Base-by-base conservation (phyloP, 2,888 invertebrate genomes). In the Sericinus montela region DNA sequence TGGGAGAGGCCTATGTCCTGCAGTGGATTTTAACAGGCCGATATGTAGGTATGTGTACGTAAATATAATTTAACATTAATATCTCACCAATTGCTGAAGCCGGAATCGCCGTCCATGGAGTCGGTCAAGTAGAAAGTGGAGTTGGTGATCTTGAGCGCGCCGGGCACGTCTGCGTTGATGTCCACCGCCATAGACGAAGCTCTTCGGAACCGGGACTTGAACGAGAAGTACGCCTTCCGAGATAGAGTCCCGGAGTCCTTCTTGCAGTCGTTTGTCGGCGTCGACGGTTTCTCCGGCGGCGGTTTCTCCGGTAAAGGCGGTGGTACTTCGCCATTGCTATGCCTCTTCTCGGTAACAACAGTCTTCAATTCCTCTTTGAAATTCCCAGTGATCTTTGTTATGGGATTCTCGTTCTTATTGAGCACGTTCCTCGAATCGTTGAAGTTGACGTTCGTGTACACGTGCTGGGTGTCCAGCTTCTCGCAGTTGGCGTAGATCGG, bases 101-200 rank as follows among this genome's bases (percentile, higher is more conserved):
- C 91, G 1, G 91, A 91, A 65, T 92, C 93, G 1, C 91, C 88
- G 60, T 93, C 92, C 60, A 91, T 91, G 0, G 92, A 90, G 56
- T 93, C 92, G 41, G 93, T 93, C 59, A 94, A 73, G 65, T 94
- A 94, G 72, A 94, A 94, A 0, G 93, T 94, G 41, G 94, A 94
- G 56, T 92, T 91, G 0, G 92, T 91, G 38, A 90, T 87, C 59
- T 90, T 89, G 47, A 91, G 60, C 1, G 90, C 84, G 55, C 88
- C 88, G 0, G 90, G 90, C 34, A 90, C 78, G n/a, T 90, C 90
- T 2, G 70, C 62, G 38, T 90, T 88, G 16, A 89, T 82, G 53
- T 91, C 90, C 13, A 90, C 80, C 1, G 90, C 90, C 54, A 92
- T 69, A 9, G 91, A 91, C 34, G 90, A 86, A 36, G 91, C 91